Evolutionary conservation across 1,140 invertebrate genomes (phyloP).

Genomic region (Drosophila tropicalis): DNA sequence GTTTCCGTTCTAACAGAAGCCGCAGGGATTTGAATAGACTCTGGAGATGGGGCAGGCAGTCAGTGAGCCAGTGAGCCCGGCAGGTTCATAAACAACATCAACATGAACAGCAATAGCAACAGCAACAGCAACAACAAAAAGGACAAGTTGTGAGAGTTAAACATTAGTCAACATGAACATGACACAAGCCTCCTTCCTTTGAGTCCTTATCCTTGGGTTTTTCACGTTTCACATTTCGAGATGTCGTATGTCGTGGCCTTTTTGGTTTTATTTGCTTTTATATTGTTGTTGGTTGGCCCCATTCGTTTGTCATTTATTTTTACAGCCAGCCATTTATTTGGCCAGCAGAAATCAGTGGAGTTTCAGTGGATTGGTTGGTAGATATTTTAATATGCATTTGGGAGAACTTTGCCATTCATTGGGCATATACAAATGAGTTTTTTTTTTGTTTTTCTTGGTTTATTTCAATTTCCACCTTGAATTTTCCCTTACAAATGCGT

Average conservation of each 20-base stretch:
- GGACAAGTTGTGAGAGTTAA: conserved; percentile 72
- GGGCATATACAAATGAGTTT: conserved; percentile 58
- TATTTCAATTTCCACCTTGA: conserved; percentile 65
- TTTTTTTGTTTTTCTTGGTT: conserved; percentile 58
- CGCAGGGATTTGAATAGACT: conserved; percentile 70
- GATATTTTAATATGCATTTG: conserved; percentile 82
- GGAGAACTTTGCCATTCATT: conserved; percentile 59
- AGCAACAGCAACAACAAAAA: conserved; percentile 16
- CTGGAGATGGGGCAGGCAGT: not conserved
- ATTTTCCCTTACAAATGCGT: conserved; percentile 55
- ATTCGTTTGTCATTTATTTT: conserved; percentile 80
- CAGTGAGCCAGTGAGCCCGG: conserved; percentile 11
- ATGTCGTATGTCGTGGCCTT: conserved; percentile 62
- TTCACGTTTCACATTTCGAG: conserved; percentile 18
- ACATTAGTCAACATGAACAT: conserved; percentile 78
- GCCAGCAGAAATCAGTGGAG: conserved; percentile 57
- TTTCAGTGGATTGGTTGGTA: conserved; percentile 38
- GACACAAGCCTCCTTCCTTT: conserved; percentile 34
- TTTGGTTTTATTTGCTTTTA: conserved; percentile 51
- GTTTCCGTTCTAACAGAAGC: conserved; percentile 38
- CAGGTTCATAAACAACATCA: conserved; percentile 79
- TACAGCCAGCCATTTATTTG: conserved; percentile 74
- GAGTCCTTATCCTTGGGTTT: conserved; percentile 13
- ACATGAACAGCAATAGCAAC: conserved; percentile 24
- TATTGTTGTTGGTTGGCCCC: conserved; percentile 41